These are phyloP conservation scores for Xiphias gladius DNA, from an alignment of 2,113 vertebrate genomes.

Conservation along the genomic window DNA sequence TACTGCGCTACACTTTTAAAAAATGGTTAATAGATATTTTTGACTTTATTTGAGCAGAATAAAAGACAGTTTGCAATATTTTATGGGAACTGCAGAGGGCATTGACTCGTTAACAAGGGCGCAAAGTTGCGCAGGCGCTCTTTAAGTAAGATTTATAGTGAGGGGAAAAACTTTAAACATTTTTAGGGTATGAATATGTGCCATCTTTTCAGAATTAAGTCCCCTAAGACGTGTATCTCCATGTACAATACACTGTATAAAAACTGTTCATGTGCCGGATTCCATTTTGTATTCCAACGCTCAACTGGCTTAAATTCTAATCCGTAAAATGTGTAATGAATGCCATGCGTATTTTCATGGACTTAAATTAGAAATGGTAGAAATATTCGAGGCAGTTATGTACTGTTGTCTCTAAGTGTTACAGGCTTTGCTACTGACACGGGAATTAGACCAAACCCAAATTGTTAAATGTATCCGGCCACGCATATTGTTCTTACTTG, in stretches of 20 bases:
- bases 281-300: neutral
- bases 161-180: neutral
- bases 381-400: constrained; percentile 18
- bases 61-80: neutral
- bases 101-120: neutral
- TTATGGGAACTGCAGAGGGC: neutral
- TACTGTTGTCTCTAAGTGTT: constrained; percentile 18
- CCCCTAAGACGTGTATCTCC: neutral
- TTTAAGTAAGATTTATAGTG: constrained; percentile 7
- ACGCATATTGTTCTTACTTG: constrained; percentile 62
- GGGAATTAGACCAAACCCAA: constrained; percentile 35
- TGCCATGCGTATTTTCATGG: constrained; percentile 39
- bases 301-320: constrained; percentile 2
- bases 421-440: constrained; percentile 3
- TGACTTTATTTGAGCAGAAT: neutral
- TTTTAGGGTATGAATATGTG: neutral
- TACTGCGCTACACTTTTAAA: neutral
- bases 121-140: constrained; percentile 7
- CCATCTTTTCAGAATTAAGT: neutral
- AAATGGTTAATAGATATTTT: neutral
- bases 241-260: neutral
- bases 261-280: neutral
- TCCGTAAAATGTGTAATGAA: constrained; percentile 32
- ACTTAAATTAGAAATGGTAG: constrained; percentile 24
- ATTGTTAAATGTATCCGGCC: constrained; percentile 52